Evolutionary conservation across 2,113 vertebrate genomes (phyloP), one percentile per base, ranked within the genome.

Genomic region (Brachyhypopomus occidentalis): DNA sequence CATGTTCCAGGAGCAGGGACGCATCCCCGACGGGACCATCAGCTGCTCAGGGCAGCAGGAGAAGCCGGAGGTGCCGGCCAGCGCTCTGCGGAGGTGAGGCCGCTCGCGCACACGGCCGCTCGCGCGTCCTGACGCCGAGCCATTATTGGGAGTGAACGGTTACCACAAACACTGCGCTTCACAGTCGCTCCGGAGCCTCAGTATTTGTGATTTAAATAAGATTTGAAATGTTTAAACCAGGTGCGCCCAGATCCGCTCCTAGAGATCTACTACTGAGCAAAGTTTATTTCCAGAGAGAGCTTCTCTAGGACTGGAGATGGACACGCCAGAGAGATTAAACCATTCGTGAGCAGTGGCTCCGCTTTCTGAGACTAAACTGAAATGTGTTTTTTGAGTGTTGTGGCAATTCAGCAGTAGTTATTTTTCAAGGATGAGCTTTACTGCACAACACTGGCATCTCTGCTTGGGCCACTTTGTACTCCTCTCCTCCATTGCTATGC

Each of bases 41-140:
- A 96, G 95, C 93, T 99, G 98, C 93, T 96, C 95, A 0, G 94
- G 95, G 81, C 96, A 97, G 20, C 48, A 90, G 72, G 95, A 96
- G 92, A 94, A 95, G 85, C 94, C 89, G 0, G 96, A 98, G 34
- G 80, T 89, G 34, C 97, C 96, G 0, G 90, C 92, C 36, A 97
- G 96, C 67, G 96, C 95, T 5, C 88, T 99, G 83, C 95, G 97
- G 92, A 96, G 95, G 98, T 99, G n/a, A n/a, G n/a, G n/a, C 30
- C 20, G 55, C 1, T 0, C 75, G 70, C 60, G 16, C 64, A 38
- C 3, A 48, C 5, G 11, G 41, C 41, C 11, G 41, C 41, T 48
- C 41, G 11, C 9, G 12, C 12, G 12, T 52, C 8, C 45, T 14
- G 9, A 14, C 14, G 45, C 5, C 1, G 45, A 1, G 14, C 12